Evolutionary conservation across 2,113 vertebrate genomes (phyloP).

Genomic region (Regulus satrapa): DNA sequence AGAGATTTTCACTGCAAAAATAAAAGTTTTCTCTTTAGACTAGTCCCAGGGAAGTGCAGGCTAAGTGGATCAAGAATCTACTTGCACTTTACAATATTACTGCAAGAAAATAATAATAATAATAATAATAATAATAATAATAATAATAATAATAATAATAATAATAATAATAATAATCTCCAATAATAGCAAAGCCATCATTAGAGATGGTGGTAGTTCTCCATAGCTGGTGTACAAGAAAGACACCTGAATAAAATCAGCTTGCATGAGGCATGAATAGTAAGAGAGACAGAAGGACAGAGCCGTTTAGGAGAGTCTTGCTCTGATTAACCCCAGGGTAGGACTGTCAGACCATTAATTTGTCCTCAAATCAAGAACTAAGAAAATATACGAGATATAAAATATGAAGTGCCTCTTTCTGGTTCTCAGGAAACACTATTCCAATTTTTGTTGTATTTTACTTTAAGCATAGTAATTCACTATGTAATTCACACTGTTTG

Average conservation of each 20-base stretch:
- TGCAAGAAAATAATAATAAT: not conserved
- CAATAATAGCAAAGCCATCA: not conserved
- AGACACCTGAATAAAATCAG: not conserved
- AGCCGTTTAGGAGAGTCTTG: not conserved
- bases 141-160: not conserved
- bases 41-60: not conserved
- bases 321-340: not conserved
- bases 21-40: not conserved
- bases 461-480: not conserved
- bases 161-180: too few species aligned
- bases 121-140: not conserved
- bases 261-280: not conserved
- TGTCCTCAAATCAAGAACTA: not conserved
- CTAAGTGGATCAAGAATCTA: not conserved
- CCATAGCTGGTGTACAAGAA: too few species aligned
- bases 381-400: not conserved
- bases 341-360: not conserved
- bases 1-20: not conserved
- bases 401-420: not conserved
- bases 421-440: not conserved
- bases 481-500: not conserved
- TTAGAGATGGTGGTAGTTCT: not conserved
- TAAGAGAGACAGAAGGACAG: not conserved
- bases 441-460: not conserved
- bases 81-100: not conserved